Conservation (phyloP, 1,140 invertebrate genomes). For the Phortica variegata region DNA sequence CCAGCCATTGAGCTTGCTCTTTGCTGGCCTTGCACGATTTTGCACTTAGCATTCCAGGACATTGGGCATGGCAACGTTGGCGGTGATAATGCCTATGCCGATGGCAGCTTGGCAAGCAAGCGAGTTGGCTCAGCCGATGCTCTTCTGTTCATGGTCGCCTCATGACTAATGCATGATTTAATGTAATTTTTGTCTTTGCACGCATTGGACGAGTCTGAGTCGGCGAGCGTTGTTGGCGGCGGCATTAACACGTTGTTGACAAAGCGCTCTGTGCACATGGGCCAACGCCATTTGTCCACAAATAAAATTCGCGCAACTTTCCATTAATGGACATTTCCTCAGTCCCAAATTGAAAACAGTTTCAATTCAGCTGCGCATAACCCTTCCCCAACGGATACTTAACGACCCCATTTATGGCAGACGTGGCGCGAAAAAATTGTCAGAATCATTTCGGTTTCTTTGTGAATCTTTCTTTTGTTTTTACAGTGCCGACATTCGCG, state of each 20-base stretch:
- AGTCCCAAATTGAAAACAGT: constrained; percentile 48
- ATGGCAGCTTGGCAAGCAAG: no score
- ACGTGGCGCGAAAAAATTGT: no score
- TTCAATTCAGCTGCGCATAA: constrained; percentile 43
- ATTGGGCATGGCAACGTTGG: not conserved
- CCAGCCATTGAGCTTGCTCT: not conserved
- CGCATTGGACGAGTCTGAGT: constrained; percentile 37
- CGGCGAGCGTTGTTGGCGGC: not conserved
- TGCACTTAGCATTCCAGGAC: constrained; percentile 14
- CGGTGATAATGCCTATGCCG: no score
- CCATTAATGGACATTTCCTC: constrained; percentile 49
- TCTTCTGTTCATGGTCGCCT: no score
- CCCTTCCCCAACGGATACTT: constrained; percentile 33
- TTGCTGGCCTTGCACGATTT: constrained; percentile 5
- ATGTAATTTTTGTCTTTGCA: constrained; percentile 41
- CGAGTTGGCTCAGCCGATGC: no score
- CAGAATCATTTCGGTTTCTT: no score
- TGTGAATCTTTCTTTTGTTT: constrained; percentile 8
- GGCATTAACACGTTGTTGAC: constrained; percentile 50
- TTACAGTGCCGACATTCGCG: not conserved
- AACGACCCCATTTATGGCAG: constrained; percentile 36
- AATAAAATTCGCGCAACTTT: constrained; percentile 28
- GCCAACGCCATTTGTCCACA: constrained; percentile 11
- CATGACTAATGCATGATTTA: constrained; percentile 55
- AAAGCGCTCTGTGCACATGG: constrained; percentile 9